phyloP scores from a whole-genome alignment of 2,888 invertebrate genomes.

The Odontocerum albicorne region DNA sequence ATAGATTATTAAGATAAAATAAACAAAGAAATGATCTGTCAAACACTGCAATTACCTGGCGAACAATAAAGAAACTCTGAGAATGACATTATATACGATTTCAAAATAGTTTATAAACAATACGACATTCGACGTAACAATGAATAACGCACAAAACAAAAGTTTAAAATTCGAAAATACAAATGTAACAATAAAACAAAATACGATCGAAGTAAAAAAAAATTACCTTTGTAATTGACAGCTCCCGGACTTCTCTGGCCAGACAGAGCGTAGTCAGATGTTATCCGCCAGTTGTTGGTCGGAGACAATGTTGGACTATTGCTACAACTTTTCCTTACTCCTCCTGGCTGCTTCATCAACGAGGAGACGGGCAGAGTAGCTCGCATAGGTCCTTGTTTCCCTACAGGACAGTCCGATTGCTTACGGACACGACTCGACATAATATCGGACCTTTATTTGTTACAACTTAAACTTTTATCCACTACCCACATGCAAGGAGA shows the following conservation, averaged over 20 bases:
- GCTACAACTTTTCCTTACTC: constrained; percentile 60
- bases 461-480: constrained; percentile 10
- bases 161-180: no score
- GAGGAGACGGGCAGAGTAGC: constrained; percentile 77
- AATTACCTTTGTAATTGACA: constrained; percentile 68
- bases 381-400: constrained; percentile 69
- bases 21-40: no score
- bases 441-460: constrained; percentile 18
- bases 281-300: constrained; percentile 67
- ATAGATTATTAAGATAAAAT: no score
- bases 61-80: no score
- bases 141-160: constrained; percentile 3
- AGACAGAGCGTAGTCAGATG: constrained; percentile 68
- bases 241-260: constrained; percentile 76
- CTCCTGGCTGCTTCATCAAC: constrained; percentile 66
- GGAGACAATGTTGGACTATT: constrained; percentile 69
- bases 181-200: no score
- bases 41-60: no score
- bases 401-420: constrained; percentile 65
- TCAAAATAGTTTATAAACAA: background rate
- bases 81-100: no score
- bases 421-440: constrained; percentile 67
- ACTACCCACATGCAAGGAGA: constrained; percentile 20
- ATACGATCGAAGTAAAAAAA: no score
- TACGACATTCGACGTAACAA: no score